A percentile compares a stretch with the other conserved stretches of the same genome.
Evolutionary conservation across 2,888 invertebrate genomes (phyloP).

Genomic region (Polylopha cassiicola): DNA sequence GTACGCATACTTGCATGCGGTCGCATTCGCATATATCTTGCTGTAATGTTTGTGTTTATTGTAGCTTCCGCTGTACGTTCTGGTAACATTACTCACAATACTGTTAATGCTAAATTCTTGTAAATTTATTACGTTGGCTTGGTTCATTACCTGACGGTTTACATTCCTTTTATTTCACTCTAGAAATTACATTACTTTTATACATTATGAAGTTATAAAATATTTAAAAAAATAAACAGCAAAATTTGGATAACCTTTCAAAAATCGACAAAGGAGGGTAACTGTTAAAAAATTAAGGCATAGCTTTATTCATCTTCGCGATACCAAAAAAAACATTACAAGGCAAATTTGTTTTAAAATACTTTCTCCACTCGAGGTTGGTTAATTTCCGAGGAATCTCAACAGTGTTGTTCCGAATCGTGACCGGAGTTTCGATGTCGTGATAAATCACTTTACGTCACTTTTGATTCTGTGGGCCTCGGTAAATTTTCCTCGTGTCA

Average conservation of each 20-base stretch:
- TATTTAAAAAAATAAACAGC: too few species aligned
- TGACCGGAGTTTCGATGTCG: slow-evolving; percentile 35
- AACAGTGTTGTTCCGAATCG: slow-evolving; percentile 31
- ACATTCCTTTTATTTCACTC: too few species aligned
- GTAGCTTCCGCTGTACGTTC: slow-evolving; percentile 3
- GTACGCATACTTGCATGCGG: slow-evolving; percentile 6
- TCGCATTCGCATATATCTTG: not conserved
- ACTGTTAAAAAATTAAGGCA: too few species aligned
- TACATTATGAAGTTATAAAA: too few species aligned
- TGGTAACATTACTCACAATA: not conserved
- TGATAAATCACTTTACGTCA: slow-evolving; percentile 42
- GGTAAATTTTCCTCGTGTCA: slow-evolving; percentile 34
- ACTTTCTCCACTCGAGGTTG: slow-evolving; percentile 3
- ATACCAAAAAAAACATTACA: not conserved
- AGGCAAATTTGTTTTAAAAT: not conserved
- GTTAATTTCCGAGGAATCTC: slow-evolving; percentile 25
- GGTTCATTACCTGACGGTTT: too few species aligned
- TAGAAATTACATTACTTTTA: too few species aligned
- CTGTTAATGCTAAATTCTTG: too few species aligned
- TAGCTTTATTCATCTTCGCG: slow-evolving; percentile 5
- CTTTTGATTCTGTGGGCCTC: slow-evolving; percentile 31
- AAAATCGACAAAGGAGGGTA: too few species aligned
- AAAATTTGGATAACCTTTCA: too few species aligned
- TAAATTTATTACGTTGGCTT: too few species aligned
- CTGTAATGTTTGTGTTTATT: slow-evolving; percentile 8